These are phyloP conservation scores for Abramis brama DNA, from an alignment of 2,113 vertebrate genomes.

Conservation along the genomic window DNA sequence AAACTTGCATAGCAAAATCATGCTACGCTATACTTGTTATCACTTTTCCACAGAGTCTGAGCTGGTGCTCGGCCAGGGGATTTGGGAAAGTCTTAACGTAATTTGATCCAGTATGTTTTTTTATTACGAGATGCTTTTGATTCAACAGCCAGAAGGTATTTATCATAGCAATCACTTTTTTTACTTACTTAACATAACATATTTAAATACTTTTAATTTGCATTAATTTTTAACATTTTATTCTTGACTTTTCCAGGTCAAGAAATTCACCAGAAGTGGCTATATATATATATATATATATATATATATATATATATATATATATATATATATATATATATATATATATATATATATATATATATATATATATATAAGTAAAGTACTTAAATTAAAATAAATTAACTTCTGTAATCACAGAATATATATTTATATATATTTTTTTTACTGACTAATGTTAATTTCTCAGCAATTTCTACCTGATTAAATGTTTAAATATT, in stretches of 20 bases:
- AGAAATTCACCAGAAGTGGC: neutral
- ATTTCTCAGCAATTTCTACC: neutral
- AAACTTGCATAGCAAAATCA: neutral
- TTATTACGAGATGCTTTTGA: neutral
- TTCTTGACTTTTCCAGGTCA: too few relatives aligned
- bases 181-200: neutral
- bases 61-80: neutral
- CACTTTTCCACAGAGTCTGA: neutral
- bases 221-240: neutral
- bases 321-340: neutral
- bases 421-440: neutral
- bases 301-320: neutral
- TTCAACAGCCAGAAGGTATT: neutral
- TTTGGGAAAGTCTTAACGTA: neutral
- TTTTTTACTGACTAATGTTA: neutral
- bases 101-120: neutral
- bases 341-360: neutral
- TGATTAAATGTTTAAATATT: neutral
- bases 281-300: neutral
- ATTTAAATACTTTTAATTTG: neutral
- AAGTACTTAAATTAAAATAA: neutral
- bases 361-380: neutral
- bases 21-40: neutral
- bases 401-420: neutral
- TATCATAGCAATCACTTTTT: neutral